These are phyloP conservation scores for Hedychridium roseum DNA, from an alignment of 2,888 invertebrate species.

Conservation along the genomic window DNA sequence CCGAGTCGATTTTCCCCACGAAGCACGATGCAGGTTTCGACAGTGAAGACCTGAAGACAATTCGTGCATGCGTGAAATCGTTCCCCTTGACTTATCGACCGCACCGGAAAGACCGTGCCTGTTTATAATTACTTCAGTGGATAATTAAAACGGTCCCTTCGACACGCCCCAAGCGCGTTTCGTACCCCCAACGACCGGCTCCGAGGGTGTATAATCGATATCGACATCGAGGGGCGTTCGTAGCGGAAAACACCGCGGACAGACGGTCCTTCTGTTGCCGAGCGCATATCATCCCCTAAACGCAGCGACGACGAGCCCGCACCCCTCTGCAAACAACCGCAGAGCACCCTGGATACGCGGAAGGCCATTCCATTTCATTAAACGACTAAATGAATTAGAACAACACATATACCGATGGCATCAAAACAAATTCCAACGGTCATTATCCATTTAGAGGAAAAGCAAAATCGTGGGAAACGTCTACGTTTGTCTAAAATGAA, in stretches of 20 bases:
- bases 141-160: slow-evolving; percentile 50
- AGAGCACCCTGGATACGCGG: slow-evolving; percentile 16
- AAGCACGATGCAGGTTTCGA: too few species aligned
- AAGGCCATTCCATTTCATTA: not conserved
- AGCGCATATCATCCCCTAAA: slow-evolving; percentile 30
- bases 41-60: too few species aligned
- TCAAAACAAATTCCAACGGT: too few species aligned
- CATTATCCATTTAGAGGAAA: too few species aligned
- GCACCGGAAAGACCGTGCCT: slow-evolving; percentile 11
- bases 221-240: slow-evolving; percentile 49
- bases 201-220: slow-evolving; percentile 58
- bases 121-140: slow-evolving; percentile 46
- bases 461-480: too few species aligned
- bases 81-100: slow-evolving; percentile 37
- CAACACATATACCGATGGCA: too few species aligned
- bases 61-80: not conserved
- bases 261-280: slow-evolving; percentile 22
- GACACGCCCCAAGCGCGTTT: slow-evolving; percentile 35
- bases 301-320: slow-evolving; percentile 11
- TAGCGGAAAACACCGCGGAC: slow-evolving; percentile 48
- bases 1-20: too few species aligned
- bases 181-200: slow-evolving; percentile 15
- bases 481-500: too few species aligned
- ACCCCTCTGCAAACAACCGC: slow-evolving; percentile 32
- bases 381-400: too few species aligned